Conservation (phyloP, 2,113 vertebrate species). For the Mellivora capensis region DNA sequence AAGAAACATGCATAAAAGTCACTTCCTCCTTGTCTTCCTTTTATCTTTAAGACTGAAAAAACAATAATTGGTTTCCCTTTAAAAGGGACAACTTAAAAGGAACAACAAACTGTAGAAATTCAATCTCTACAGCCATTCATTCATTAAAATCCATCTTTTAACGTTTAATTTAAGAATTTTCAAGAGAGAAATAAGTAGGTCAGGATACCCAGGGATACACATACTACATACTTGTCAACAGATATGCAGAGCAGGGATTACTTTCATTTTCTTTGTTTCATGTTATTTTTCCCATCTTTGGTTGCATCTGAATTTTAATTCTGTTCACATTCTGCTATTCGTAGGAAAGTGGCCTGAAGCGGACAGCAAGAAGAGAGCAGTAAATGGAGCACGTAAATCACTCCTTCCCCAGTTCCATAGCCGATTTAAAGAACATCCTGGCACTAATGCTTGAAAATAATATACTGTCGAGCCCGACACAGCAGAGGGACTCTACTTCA, state of each 20-base stretch:
- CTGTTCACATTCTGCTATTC: conserved; percentile 63
- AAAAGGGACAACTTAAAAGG: too few species aligned
- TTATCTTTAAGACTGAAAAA: conserved; percentile 34
- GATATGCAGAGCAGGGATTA: conserved; percentile 38
- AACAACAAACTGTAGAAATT: conserved; percentile 43
- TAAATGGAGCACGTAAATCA: conserved; percentile 83
- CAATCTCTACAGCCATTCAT: conserved; percentile 2
- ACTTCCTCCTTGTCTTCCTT: conserved; percentile 27
- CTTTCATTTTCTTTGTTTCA: neutral
- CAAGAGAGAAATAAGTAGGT: conserved; percentile 60
- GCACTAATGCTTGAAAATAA: conserved; percentile 80
- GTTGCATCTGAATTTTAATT: conserved; percentile 74
- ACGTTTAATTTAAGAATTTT: conserved; percentile 62
- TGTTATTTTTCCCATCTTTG: conserved; percentile 51
- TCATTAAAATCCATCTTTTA: conserved; percentile 70
- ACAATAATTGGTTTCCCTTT: conserved; percentile 41
- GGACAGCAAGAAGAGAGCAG: conserved; percentile 70
- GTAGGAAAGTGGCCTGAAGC: conserved; percentile 78
- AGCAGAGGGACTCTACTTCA: conserved; percentile 79
- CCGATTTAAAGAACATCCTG: conserved; percentile 82
- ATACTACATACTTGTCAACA: conserved; percentile 68
- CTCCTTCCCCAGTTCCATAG: conserved; percentile 76
- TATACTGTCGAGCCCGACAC: conserved; percentile 76
- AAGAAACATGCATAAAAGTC: conserved; percentile 52
- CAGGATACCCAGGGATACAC: conserved; percentile 64